phyloP scores from a whole-genome alignment of 2,113 vertebrate genomes.

The Conger conger region DNA sequence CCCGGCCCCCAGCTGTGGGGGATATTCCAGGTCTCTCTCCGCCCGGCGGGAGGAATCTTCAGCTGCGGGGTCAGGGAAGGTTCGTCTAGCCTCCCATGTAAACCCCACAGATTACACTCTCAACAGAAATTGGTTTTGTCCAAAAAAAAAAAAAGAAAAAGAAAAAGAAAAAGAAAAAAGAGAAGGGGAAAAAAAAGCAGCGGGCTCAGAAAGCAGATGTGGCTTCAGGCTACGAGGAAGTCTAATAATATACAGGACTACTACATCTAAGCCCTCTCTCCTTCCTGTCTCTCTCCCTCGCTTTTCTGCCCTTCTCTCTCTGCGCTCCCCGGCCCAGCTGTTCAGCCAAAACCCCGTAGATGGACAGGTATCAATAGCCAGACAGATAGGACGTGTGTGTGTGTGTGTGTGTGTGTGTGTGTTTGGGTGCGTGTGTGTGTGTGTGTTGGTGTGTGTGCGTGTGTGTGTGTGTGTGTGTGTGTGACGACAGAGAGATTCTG shows the following conservation, averaged over 20 bases:
- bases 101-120: constrained; percentile 39
- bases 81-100: constrained; percentile 31
- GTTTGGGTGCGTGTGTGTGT: no score
- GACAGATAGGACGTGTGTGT: neutral
- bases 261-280: constrained; percentile 14
- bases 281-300: neutral
- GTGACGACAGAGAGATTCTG: no score
- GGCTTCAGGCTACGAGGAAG: constrained; percentile 29
- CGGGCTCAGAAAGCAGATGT: constrained; percentile 36
- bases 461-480: no score
- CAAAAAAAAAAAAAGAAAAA: constrained; percentile 6
- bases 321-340: neutral
- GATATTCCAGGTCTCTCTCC: constrained; percentile 15
- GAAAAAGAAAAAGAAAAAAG: constrained; percentile 22
- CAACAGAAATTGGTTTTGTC: constrained; percentile 37
- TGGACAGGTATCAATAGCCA: neutral
- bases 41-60: constrained; percentile 17
- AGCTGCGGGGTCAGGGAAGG: constrained; percentile 29
- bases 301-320: neutral
- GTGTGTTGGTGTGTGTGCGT: no score
- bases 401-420: no score
- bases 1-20: neutral
- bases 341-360: neutral
- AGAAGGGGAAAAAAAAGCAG: constrained; percentile 28
- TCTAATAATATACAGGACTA: constrained; percentile 49